Evolutionary conservation across 2,888 invertebrate species (phyloP).

Genomic region (Drosophila borborema): DNA sequence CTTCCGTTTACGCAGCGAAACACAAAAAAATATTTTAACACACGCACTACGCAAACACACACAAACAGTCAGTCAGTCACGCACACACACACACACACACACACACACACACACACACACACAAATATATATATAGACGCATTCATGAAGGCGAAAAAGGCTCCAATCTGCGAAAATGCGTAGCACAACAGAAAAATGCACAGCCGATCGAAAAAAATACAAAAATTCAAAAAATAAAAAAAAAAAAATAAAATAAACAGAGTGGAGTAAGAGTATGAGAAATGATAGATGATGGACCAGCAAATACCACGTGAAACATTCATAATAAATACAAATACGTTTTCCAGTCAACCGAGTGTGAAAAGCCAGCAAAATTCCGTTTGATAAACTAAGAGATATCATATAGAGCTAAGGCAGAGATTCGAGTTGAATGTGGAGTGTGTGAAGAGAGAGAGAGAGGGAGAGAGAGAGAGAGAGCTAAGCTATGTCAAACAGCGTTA

Average conservation of each 20-base stretch:
- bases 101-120: constrained; percentile 9
- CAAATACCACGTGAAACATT: not conserved
- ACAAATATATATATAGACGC: not conserved
- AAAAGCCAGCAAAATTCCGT: not conserved
- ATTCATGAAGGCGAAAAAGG: constrained; percentile 25
- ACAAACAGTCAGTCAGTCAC: constrained; percentile 23
- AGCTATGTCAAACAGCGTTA: not conserved
- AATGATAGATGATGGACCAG: not conserved
- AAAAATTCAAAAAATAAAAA: not conserved
- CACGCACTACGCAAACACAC: constrained; percentile 27
- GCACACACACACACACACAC: constrained; percentile 15
- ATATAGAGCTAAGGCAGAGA: not conserved
- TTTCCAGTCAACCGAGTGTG: not conserved
- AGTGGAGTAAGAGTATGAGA: not conserved
- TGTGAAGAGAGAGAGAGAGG: no score
- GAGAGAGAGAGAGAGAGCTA: not conserved
- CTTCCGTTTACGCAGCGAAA: constrained; percentile 59
- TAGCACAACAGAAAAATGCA: constrained; percentile 52
- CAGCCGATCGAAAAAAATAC: constrained; percentile 23
- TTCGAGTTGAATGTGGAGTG: no score
- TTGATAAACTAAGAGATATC: not conserved
- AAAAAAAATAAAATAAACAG: not conserved
- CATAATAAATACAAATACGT: not conserved
- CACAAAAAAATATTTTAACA: constrained; percentile 54
- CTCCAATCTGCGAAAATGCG: constrained; percentile 51